These are phyloP conservation scores for Anoplolepis gracilipes DNA, from an alignment of 1,140 invertebrate genomes.

Conservation along the genomic window DNA sequence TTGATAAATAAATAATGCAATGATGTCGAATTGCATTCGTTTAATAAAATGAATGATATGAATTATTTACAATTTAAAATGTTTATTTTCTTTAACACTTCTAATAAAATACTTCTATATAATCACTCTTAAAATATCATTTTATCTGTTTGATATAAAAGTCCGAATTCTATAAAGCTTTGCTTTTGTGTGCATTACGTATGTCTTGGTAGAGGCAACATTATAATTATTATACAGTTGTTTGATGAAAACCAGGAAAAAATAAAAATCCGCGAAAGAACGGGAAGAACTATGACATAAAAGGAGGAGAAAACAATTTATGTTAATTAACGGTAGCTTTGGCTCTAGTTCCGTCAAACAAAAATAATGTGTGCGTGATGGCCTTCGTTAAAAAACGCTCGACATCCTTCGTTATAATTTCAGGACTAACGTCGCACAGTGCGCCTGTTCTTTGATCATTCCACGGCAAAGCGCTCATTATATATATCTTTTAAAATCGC, in stretches of 20 bases:
- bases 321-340: conserved; percentile 83
- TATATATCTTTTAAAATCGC: conserved; percentile 55
- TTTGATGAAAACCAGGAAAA: conserved; percentile 73
- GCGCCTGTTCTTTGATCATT: conserved; percentile 71
- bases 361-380: conserved; percentile 52
- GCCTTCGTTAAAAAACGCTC: conserved; percentile 65
- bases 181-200: not conserved
- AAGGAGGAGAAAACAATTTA: conserved; percentile 80
- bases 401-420: conserved; percentile 69
- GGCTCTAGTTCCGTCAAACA: conserved; percentile 52
- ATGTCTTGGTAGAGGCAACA: not conserved
- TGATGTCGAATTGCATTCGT: not conserved
- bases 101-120: not conserved
- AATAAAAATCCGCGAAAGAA: conserved; percentile 70
- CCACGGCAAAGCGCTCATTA: conserved; percentile 63
- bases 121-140: not conserved
- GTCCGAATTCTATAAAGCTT: not conserved
- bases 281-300: conserved; percentile 66
- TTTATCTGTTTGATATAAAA: not conserved
- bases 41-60: not conserved
- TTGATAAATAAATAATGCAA: not conserved
- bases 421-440: conserved; percentile 60
- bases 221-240: conserved; percentile 37
- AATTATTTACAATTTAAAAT: not conserved
- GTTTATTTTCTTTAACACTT: not conserved